These are phyloP conservation scores for Drosophila sordidula DNA, from an alignment of 2,888 invertebrate genomes.

Conservation along the genomic window DNA sequence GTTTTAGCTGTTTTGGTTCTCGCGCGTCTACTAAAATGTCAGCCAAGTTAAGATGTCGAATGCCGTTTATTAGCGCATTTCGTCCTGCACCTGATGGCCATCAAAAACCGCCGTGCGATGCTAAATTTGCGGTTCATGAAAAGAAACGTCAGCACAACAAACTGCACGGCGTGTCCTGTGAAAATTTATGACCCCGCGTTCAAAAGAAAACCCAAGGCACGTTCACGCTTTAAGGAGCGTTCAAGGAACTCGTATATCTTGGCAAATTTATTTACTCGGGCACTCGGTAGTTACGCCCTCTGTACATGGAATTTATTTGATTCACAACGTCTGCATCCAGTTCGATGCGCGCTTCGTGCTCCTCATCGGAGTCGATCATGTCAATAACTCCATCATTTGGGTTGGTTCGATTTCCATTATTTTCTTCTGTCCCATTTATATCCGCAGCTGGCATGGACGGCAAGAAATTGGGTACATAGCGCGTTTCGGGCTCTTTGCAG, in stretches of 20 bases:
- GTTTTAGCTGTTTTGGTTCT: neutral
- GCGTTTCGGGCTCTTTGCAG: neutral
- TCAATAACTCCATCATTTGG: neutral
- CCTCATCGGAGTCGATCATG: neutral
- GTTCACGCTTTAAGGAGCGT: constrained; percentile 51
- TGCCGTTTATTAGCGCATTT: constrained; percentile 68
- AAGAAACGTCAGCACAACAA: constrained; percentile 66
- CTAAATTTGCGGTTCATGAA: constrained; percentile 71
- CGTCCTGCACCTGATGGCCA: constrained; percentile 54
- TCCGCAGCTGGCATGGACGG: neutral
- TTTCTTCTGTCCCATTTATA: neutral
- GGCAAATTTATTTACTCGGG: constrained; percentile 47
- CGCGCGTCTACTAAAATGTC: constrained; percentile 20
- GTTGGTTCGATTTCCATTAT: neutral
- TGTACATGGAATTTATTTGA: constrained; percentile 11
- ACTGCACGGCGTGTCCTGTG: constrained; percentile 39
- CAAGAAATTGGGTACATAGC: neutral
- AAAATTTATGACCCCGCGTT: constrained; percentile 65
- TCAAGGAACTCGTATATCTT: constrained; percentile 28
- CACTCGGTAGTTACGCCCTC: constrained; percentile 21
- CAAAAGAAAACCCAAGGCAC: constrained; percentile 40
- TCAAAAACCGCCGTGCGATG: constrained; percentile 64
- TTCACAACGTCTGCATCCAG: neutral
- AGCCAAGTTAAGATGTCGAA: constrained; percentile 58
- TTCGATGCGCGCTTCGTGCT: neutral